A percentile compares a stretch with the other conserved stretches of the same genome.
phyloP scores from a whole-genome alignment of 2,113 vertebrate species.

The Tragelaphus scriptus region DNA sequence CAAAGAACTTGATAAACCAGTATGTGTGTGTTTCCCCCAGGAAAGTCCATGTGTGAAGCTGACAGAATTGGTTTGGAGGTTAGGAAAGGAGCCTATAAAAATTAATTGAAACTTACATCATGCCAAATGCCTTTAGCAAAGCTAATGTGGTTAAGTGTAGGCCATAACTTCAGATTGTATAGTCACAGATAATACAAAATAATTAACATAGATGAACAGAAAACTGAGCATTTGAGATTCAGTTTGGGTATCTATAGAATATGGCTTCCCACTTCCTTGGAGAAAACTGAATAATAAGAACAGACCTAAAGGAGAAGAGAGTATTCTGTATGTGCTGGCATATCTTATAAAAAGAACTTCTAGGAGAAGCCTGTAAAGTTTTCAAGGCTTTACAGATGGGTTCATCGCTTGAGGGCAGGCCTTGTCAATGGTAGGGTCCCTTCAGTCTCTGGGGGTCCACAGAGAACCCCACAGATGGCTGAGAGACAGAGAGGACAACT shows the following conservation, averaged over 20 bases:
- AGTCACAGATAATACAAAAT: not conserved
- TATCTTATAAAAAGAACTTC: not conserved
- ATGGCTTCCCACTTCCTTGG: not conserved
- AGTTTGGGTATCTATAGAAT: not conserved
- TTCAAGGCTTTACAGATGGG: not conserved
- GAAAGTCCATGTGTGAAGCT: not conserved
- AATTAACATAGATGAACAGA: not conserved
- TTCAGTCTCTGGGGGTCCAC: not conserved
- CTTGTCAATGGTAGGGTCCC: not conserved
- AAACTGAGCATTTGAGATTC: not conserved
- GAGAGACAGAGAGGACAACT: not conserved
- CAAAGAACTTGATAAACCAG: not conserved
- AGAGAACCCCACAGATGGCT: not conserved
- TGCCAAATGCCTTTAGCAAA: not conserved
- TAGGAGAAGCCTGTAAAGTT: not conserved
- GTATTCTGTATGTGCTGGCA: not conserved
- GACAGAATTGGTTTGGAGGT: not conserved
- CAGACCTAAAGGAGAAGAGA: not conserved
- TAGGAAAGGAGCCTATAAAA: not conserved
- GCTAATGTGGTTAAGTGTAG: not conserved
- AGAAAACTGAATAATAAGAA: not conserved
- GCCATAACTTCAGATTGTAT: not conserved
- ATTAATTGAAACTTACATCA: not conserved
- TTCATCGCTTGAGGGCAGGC: not conserved
- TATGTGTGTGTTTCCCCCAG: not conserved